Evolutionary conservation across 92 coral and sea anemone genomes (phyloP).

Genomic region (Desmophyllum pertusum): DNA sequence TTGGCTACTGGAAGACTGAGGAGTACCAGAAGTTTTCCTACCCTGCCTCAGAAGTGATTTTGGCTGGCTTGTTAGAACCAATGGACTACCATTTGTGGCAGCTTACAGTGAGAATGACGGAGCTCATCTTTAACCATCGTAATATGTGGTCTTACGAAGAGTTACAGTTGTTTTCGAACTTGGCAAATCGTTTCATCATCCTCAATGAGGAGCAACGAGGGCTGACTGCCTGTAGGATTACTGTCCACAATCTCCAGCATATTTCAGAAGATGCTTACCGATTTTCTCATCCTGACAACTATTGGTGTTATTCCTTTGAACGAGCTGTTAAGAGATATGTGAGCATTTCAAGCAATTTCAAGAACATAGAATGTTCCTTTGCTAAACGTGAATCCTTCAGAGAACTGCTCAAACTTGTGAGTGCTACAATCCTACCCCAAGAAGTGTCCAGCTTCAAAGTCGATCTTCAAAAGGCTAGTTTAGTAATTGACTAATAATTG

Average conservation of each 20-base stretch:
- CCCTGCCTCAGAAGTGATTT: conserved; percentile 50
- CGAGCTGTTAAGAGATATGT: conserved; percentile 55
- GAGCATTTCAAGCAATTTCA: conserved; percentile 31
- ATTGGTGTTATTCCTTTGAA: conserved; percentile 52
- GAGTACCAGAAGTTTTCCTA: conserved; percentile 41
- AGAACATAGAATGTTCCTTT: conserved; percentile 39
- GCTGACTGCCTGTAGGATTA: conserved; percentile 28
- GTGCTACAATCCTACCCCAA: conserved; percentile 24
- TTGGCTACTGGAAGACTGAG: conserved; percentile 49
- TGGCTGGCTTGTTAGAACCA: conserved; percentile 20
- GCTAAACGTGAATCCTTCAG: conserved; percentile 38
- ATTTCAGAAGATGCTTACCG: conserved; percentile 22
- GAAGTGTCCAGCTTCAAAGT: conserved; percentile 19
- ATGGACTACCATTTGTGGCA: conserved; percentile 28
- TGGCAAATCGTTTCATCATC: conserved; percentile 28
- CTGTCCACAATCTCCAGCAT: conserved; percentile 36
- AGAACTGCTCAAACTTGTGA: conserved; percentile 33
- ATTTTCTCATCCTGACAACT: conserved; percentile 47
- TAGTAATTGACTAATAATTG: background rate
- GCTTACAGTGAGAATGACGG: conserved; percentile 23
- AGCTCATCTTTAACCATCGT: conserved; percentile 35
- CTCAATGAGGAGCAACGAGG: conserved; percentile 25
- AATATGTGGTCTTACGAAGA: conserved; percentile 40
- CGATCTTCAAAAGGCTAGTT: conserved; percentile 54
- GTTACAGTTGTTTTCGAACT: background rate